Evolutionary conservation across 53 echinoderm and acorn worm species (phyloP).

Genomic region (Crossaster papposus): DNA sequence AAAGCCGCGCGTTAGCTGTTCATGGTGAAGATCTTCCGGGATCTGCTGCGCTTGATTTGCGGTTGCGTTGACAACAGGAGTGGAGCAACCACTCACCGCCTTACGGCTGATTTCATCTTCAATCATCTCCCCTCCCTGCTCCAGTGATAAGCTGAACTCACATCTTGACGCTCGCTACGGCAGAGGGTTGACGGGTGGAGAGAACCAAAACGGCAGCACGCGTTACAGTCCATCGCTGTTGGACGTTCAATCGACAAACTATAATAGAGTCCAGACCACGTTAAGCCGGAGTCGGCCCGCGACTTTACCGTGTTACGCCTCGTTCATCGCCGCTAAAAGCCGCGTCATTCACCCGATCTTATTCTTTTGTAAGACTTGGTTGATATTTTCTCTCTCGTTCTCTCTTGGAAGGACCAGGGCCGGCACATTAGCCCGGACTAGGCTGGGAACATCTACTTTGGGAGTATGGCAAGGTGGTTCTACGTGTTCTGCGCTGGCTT

Average conservation of each 20-base stretch:
- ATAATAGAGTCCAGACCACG: not conserved
- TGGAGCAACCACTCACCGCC: conserved; percentile 54
- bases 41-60: conserved; percentile 20
- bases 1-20: not conserved
- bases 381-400: not conserved
- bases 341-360: not conserved
- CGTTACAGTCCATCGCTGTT: not conserved
- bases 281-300: not conserved
- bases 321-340: not conserved
- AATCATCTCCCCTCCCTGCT: conserved; percentile 41
- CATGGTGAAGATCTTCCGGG: not conserved
- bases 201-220: conserved; percentile 1
- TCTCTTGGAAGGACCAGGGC: conserved; percentile 15
- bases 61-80: conserved; percentile 44
- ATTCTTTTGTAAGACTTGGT: not conserved
- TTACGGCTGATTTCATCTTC: conserved; percentile 54
- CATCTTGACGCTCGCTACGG: conserved; percentile 7
- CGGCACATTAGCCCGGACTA: conserved; percentile 38
- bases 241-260: not conserved
- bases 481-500: conserved; percentile 25
- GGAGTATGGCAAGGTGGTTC: conserved; percentile 44
- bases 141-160: conserved; percentile 20
- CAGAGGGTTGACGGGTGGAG: not conserved
- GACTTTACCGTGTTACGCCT: not conserved
- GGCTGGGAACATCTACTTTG: not conserved